Percentiles rank a stretch among this genome's conserved stretches.
phyloP scores from a whole-genome alignment of 2,888 invertebrate genomes.

The Macrophya alboannulata region DNA sequence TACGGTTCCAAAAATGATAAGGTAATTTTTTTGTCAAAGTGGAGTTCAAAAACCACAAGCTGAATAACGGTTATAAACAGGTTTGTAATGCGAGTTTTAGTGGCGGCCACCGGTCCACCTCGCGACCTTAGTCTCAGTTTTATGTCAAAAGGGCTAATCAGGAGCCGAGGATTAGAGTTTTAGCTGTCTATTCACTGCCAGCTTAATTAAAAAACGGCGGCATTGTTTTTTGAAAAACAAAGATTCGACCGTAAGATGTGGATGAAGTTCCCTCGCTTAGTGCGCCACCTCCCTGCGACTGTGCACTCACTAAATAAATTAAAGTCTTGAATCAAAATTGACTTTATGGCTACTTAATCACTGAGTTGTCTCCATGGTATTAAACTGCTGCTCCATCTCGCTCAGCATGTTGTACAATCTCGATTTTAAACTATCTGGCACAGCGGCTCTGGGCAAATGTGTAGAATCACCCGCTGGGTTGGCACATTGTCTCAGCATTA shows the following conservation, averaged over 20 bases:
- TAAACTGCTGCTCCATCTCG: conserved; percentile 79
- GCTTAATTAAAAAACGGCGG: not conserved
- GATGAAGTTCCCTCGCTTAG: not conserved
- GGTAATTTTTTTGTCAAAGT: not conserved
- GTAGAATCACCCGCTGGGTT: conserved; percentile 80
- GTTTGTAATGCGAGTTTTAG: not conserved
- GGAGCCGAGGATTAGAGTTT: not conserved
- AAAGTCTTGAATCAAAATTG: not conserved
- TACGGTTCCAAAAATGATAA: not conserved
- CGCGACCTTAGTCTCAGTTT: not conserved
- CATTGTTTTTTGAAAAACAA: not conserved
- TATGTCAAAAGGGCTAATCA: not conserved
- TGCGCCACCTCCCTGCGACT: too few relatives aligned
- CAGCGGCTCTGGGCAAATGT: conserved; percentile 80
- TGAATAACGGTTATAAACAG: not conserved
- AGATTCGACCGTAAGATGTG: not conserved
- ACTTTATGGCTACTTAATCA: not conserved
- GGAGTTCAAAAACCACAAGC: not conserved
- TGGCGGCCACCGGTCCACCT: not conserved
- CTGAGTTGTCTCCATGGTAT: conserved; percentile 54
- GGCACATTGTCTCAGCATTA: conserved; percentile 83
- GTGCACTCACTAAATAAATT: not conserved
- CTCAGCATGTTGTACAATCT: conserved; percentile 82
- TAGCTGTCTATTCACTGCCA: not conserved
- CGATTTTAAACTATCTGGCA: conserved; percentile 80